phyloP scores from a whole-genome alignment of 2,888 invertebrate genomes.

The Polydrusus tereticollis region DNA sequence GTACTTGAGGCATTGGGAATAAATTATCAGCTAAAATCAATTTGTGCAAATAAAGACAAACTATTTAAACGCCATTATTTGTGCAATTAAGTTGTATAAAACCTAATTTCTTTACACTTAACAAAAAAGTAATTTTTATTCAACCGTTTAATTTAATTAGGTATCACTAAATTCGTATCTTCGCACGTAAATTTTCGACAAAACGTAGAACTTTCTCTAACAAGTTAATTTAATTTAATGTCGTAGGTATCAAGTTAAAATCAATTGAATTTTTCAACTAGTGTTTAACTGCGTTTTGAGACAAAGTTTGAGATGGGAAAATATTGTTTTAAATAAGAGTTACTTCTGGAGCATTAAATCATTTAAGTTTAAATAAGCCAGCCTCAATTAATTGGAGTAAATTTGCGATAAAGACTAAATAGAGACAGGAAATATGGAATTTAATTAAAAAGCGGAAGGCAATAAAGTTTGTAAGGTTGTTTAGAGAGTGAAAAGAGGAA shows the following conservation, averaged over 20 bases:
- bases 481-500: background rate
- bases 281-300: background rate
- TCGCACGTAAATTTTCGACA: background rate
- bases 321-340: background rate
- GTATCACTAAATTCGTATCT: background rate
- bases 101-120: too few relatives aligned
- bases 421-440: background rate
- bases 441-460: background rate
- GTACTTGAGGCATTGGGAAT: background rate
- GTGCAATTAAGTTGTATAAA: too few relatives aligned
- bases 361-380: conserved; percentile 2
- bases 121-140: background rate
- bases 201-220: background rate
- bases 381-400: background rate
- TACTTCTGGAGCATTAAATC: background rate
- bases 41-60: too few relatives aligned
- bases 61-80: too few relatives aligned
- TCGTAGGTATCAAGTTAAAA: background rate
- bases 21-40: too few relatives aligned
- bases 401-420: background rate
- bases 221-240: background rate
- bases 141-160: background rate
- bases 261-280: conserved; percentile 2
- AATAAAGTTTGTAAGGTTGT: background rate
- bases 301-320: background rate